A percentile compares a stretch with the other conserved stretches of the same genome.
Evolutionary conservation across 2,113 vertebrate species (phyloP).

Genomic region (Carassius auratus): DNA sequence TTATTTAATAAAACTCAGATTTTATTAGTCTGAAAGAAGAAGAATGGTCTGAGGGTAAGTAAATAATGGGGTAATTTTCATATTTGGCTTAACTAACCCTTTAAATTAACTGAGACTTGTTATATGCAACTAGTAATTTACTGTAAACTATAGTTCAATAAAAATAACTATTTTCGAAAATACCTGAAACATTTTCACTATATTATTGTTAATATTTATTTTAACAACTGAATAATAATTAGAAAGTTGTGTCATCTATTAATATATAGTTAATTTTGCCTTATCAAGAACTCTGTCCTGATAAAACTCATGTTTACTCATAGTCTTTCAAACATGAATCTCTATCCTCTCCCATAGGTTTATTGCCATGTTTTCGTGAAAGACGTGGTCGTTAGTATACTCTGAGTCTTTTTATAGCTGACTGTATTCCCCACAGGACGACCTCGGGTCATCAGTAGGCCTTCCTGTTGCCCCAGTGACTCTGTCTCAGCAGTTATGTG

Average conservation of each 20-base stretch:
- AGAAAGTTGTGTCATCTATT: background rate
- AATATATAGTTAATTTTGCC: background rate
- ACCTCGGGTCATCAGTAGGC: constrained; percentile 38
- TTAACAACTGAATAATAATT: background rate
- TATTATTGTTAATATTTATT: background rate
- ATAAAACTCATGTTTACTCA: background rate
- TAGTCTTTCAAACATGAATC: background rate
- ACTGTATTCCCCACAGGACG: constrained; percentile 48
- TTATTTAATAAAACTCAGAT: no score
- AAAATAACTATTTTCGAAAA: background rate
- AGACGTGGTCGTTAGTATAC: constrained; percentile 37
- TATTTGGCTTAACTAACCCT: no score
- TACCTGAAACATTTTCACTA: background rate
- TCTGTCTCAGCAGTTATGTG: constrained; percentile 35
- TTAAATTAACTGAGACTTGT: no score
- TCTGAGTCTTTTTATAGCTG: constrained; percentile 51
- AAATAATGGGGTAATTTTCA: no score
- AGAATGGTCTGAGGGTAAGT: no score
- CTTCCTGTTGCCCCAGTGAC: constrained; percentile 48
- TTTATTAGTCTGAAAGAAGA: no score
- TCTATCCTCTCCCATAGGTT: constrained; percentile 29
- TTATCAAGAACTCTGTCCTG: background rate
- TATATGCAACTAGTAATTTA: background rate
- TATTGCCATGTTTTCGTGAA: constrained; percentile 47
- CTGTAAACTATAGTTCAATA: background rate